Evolutionary conservation across 2,888 invertebrate genomes (phyloP), one percentile per base, ranked within the genome.

Genomic region (Drosophila fulvimacula): DNA sequence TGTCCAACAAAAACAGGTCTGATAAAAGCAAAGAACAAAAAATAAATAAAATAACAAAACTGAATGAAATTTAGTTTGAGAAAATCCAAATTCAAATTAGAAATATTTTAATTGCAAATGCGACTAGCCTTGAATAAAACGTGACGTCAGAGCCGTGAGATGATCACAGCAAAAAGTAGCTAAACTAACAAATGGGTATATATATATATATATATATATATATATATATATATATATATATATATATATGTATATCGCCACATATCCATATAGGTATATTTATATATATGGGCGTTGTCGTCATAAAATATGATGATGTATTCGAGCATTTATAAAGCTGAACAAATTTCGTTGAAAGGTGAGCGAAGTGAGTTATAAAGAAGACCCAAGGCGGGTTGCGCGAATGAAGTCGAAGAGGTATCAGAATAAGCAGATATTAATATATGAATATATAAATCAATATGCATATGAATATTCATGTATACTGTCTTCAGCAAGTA

Each of bases 51-150:
- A 24, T 5, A 63, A 19, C 61, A 46, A 41, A 61, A 19, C 59
- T 73, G 79, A 84, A 84, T 87, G 89, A 79, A 71, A 73, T 81
- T 68, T 19, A 9, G 19, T 64, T 64, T 56, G 55, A 76, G 69
- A 80, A 69, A 48, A 64, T 38, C 66, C 63, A 63, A 48, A 48
- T 48, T 48, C 63, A 63, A 48, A 48, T 48, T 13, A 10, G 17
- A 73, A 83, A 76, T 77, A 84, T 84, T 77, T 88, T 73, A 85
- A 85, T 85, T 85, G 85, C 86, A 89, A 89, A 88, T 85, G 51
- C 32, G 19, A 11, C 24, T 46, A 76, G 52, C 71, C 66, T 76
- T 79, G 69, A 70, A 55, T 21, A 71, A n/a, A 52, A 66, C 69
- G 48, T 82, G 88, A 85, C 88, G 89, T 85, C 86, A 85, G 77